Conservation (phyloP, 2,888 invertebrate genomes). For the Beris morrisii region DNA sequence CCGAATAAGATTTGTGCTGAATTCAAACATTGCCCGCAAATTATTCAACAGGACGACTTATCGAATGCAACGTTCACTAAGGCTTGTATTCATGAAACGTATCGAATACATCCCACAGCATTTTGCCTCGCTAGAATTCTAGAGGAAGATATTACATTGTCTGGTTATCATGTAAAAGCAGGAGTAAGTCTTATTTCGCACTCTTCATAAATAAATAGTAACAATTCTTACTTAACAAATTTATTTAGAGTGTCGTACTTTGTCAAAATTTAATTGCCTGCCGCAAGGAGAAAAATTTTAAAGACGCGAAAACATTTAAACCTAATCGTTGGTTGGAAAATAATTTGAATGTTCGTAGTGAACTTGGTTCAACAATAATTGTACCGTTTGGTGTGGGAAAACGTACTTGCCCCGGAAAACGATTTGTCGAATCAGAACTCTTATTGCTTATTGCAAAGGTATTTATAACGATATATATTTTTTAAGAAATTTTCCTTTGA, state of each 20-base stretch:
- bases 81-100: conserved; percentile 78
- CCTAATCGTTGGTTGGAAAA: conserved; percentile 76
- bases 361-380: conserved; percentile 66
- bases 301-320: conserved; percentile 66
- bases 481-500: not conserved
- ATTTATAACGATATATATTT: not conserved
- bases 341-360: conserved; percentile 49
- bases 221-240: not conserved
- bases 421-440: conserved; percentile 78
- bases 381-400: conserved; percentile 80
- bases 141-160: conserved; percentile 70
- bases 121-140: conserved; percentile 76
- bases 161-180: conserved; percentile 68
- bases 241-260: conserved; percentile 69
- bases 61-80: conserved; percentile 72
- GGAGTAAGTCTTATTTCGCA: conserved; percentile 63
- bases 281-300: conserved; percentile 73
- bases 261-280: conserved; percentile 85
- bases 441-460: conserved; percentile 75
- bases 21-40: conserved; percentile 60
- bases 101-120: conserved; percentile 68
- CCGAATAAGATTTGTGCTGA: conserved; percentile 70
- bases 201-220: not conserved
- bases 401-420: conserved; percentile 82
- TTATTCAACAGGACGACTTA: conserved; percentile 62